Evolutionary conservation across 1,140 invertebrate species (phyloP), one percentile per base, ranked within the genome.

Genomic region (Caenorhabditis briggsae): DNA sequence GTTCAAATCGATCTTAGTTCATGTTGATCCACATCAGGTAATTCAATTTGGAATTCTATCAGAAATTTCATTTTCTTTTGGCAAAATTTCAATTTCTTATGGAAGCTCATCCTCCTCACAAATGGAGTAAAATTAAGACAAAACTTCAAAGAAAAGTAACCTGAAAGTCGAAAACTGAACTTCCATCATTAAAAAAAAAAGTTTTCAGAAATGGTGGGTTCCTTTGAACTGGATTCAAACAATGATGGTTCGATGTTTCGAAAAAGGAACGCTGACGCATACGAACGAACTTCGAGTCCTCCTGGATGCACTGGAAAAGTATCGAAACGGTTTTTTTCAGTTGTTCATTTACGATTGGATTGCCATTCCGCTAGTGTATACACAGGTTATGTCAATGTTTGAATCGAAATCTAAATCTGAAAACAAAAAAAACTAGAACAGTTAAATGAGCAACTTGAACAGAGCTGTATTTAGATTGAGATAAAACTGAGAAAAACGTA

Each of bases 301-400:
- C n/a, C 61, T 89, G 64, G 89, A 89, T 46, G 82, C 85, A 23
- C 61, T 89, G 25, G 88, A 89, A 65, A 89, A 89, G 78, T 89
- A 89, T 78, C 85, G 88, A 53, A 78, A 89, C 43, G 86, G 86
- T 20, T 89, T 89, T 82, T 89, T 89, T 82, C 88, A 86, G 53
- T 59, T 93, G 86, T 94, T 93, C 88, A 95, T 92, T 33, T 94
- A 93, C 88, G 94, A 94, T 89, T 94, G 93, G 93, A 93, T 94
- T 83, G 93, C 92, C 23, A 93, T 94, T 43, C 94, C 94, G 8
- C 89, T 94, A 14, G 93, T 94, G 25, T 94, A 94, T 87, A 94
- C 93, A 55, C 93, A 94, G 92, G 93, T 94, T 89, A 90, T 78
- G 93, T 78, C 43, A 46, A 50, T 50, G 20, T 11, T 7, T 16